phyloP scores from a whole-genome alignment of 1,140 invertebrate genomes.

The Cryptotermes secundus region DNA sequence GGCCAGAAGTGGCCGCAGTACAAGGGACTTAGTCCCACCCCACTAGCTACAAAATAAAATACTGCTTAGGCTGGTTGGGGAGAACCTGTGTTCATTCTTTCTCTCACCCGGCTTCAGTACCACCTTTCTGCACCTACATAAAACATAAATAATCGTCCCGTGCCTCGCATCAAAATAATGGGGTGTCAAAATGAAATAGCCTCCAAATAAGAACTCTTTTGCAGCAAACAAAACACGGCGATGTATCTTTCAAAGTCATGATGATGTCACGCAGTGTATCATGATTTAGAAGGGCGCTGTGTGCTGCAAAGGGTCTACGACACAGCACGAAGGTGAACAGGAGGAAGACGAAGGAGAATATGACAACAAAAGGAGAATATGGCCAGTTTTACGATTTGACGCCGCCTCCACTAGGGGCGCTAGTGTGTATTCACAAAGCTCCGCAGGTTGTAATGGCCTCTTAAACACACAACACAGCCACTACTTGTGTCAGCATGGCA shows the following conservation, averaged over 20 bases:
- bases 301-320: background rate
- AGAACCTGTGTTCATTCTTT: too few relatives aligned
- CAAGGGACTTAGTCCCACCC: too few relatives aligned
- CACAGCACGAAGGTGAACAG: background rate
- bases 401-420: background rate
- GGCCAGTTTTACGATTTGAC: background rate
- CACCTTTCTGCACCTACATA: too few relatives aligned
- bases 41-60: too few relatives aligned
- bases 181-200: background rate
- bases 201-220: background rate
- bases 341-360: background rate
- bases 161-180: background rate
- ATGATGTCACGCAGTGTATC: background rate
- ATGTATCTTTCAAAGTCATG: too few relatives aligned
- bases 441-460: background rate
- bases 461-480: background rate
- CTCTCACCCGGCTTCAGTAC: too few relatives aligned
- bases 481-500: background rate
- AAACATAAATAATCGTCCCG: too few relatives aligned
- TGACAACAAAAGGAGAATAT: background rate
- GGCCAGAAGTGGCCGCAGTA: too few relatives aligned
- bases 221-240: background rate
- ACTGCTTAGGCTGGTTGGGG: too few relatives aligned
- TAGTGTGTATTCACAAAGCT: background rate
- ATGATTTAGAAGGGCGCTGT: background rate